phyloP scores from a whole-genome alignment of 2,888 invertebrate genomes.

The Tenthredo scrophulariae region DNA sequence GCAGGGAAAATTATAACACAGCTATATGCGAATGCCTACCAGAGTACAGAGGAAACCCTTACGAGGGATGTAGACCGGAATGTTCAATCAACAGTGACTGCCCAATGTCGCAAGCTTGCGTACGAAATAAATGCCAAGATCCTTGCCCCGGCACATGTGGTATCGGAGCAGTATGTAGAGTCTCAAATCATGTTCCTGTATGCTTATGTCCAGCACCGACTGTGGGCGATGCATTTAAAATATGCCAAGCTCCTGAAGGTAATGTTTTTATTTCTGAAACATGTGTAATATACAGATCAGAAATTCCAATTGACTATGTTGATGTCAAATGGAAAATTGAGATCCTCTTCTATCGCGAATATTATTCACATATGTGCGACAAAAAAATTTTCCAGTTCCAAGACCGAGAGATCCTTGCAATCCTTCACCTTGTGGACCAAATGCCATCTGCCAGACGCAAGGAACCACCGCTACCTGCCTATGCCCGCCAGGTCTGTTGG shows the following conservation, averaged over 20 bases:
- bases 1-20: conserved; percentile 83
- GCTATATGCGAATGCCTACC: conserved; percentile 86
- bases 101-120: conserved; percentile 83
- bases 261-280: conserved; percentile 21
- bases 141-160: conserved; percentile 90
- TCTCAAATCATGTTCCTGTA: conserved; percentile 87
- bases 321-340: conserved; percentile 62
- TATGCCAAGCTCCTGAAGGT: conserved; percentile 78
- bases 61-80: conserved; percentile 84
- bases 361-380: conserved; percentile 58
- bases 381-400: conserved; percentile 63
- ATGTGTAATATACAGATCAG: background rate
- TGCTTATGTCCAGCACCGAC: conserved; percentile 86
- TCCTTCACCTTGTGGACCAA: conserved; percentile 80
- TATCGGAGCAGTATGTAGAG: conserved; percentile 84
- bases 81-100: conserved; percentile 88
- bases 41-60: conserved; percentile 85
- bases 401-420: conserved; percentile 76
- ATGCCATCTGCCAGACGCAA: conserved; percentile 78
- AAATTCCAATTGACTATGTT: conserved; percentile 32
- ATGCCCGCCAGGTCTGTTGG: conserved; percentile 77
- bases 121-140: conserved; percentile 85
- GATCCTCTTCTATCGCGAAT: conserved; percentile 58
- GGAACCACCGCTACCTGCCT: conserved; percentile 76
- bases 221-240: conserved; percentile 88